Base-by-base conservation (phyloP, 1,140 invertebrate species). In the Dryas iulia region DNA sequence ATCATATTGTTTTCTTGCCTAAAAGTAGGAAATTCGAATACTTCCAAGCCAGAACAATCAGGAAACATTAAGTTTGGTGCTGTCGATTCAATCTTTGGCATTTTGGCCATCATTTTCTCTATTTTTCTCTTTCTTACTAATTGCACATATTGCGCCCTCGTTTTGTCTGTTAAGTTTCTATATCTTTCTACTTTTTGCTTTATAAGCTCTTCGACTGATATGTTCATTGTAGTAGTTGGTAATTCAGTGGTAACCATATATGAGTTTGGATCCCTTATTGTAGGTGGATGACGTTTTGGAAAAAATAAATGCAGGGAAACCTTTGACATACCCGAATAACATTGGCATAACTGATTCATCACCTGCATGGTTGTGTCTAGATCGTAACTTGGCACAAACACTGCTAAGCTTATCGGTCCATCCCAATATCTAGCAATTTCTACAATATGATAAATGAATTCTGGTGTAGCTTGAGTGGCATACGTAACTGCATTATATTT, bases 381-480 rank as follows among this genome's bases (percentile, higher is more conserved):
- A 79, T 96, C 96, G 64, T 93, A 92, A 60, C 94, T 93, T 1
- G 96, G 95, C 14, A 95, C 94, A 84, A 95, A 97, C 1, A 95
- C 93, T 8, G 96, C 93, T 1, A 97, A 87, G 74, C 95, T 96
- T 4, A 97, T 92, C 0, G 95, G 95, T 2, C 96, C 96, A 71
- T 96, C 94, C 96, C 96, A 96, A 73, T 92, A 82, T 75, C 85
- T 92, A 1, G 94, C 94, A n/a, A 97, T 92, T 83, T 96, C 95
- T 8, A 94, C 92, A 12, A 96, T 86, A 69, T 95, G 95, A 70
- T 94, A 94, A 35, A 96, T 88, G 87, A 96, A 96, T 81, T 96
- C 95, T 1, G 94, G 94, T 0, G 95, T 96, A 0, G 95, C 94
- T 82, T 97, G 96, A 1, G 95, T 96, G n/a, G 93, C 95, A 39